Conservation (phyloP, 2,113 vertebrate species). For the Rhombomys opimus region DNA sequence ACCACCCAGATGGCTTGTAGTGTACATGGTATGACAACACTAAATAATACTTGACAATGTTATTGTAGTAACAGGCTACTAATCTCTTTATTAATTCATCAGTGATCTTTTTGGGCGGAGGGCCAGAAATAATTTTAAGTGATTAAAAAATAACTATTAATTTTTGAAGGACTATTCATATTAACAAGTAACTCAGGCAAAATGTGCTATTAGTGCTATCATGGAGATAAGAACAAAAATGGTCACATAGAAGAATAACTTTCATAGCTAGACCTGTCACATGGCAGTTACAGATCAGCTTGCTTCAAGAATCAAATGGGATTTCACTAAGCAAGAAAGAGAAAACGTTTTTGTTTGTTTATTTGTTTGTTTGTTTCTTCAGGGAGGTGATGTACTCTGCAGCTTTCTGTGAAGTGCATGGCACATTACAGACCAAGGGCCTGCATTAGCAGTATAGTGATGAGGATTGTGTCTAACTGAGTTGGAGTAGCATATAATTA, state of each 20-base stretch:
- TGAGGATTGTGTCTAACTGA: neutral
- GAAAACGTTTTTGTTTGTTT: too few species aligned
- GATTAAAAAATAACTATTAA: constrained; percentile 12
- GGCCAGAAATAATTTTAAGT: constrained; percentile 24
- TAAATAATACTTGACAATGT: constrained; percentile 2
- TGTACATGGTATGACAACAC: neutral
- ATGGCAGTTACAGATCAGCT: neutral
- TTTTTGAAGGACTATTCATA: neutral
- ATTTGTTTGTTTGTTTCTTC: neutral
- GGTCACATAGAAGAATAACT: neutral
- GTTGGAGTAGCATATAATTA: neutral
- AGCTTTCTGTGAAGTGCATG: neutral
- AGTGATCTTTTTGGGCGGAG: neutral
- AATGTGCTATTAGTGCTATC: neutral
- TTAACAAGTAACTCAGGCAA: neutral
- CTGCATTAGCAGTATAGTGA: neutral
- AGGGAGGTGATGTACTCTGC: neutral
- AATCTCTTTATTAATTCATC: constrained; percentile 19
- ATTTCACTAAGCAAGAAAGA: constrained; percentile 34
- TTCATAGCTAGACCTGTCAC: neutral
- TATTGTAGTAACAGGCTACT: neutral
- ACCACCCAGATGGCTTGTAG: neutral
- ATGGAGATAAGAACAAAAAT: neutral
- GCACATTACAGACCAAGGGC: too few species aligned
- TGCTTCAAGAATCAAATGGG: neutral